phyloP scores from a whole-genome alignment of 2,797 vertebrate genomes.

The Sparus aurata region DNA sequence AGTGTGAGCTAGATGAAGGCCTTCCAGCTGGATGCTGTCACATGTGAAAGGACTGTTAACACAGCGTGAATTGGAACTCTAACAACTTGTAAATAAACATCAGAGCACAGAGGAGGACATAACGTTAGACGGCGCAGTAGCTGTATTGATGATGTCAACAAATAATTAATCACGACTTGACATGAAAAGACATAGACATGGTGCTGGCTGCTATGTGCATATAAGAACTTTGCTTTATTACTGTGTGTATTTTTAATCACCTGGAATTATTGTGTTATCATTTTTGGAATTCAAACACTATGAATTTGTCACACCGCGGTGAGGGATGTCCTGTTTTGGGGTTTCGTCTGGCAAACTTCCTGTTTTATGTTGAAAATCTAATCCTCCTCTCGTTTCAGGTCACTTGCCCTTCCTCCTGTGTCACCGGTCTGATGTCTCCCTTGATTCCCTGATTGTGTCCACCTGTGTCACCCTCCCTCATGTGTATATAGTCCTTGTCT shows the following conservation, averaged over 20 bases:
- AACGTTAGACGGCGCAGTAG: background rate
- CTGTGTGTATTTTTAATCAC: background rate
- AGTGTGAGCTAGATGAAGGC: slow-evolving; percentile 67
- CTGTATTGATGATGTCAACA: background rate
- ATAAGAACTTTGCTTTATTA: too few species aligned
- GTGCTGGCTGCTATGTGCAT: background rate
- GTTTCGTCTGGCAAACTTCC: too few species aligned
- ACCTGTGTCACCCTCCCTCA: too few species aligned
- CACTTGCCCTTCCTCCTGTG: too few species aligned
- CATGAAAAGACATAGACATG: background rate
- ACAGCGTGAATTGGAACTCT: slow-evolving; percentile 58
- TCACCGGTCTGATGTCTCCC: too few species aligned
- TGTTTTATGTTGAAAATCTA: too few species aligned
- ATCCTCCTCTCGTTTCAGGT: too few species aligned
- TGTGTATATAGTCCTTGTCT: too few species aligned
- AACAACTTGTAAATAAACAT: slow-evolving; percentile 69
- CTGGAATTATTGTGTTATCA: background rate
- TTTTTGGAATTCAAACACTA: too few species aligned
- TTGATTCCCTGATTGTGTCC: too few species aligned
- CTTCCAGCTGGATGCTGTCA: slow-evolving; percentile 73
- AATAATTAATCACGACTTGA: background rate
- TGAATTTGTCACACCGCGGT: too few species aligned
- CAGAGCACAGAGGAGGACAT: background rate
- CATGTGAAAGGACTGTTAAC: slow-evolving; percentile 66
- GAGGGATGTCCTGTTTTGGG: too few species aligned